Conservation (phyloP, 2,113 vertebrate genomes). For the Rhadina sibilatrix region DNA sequence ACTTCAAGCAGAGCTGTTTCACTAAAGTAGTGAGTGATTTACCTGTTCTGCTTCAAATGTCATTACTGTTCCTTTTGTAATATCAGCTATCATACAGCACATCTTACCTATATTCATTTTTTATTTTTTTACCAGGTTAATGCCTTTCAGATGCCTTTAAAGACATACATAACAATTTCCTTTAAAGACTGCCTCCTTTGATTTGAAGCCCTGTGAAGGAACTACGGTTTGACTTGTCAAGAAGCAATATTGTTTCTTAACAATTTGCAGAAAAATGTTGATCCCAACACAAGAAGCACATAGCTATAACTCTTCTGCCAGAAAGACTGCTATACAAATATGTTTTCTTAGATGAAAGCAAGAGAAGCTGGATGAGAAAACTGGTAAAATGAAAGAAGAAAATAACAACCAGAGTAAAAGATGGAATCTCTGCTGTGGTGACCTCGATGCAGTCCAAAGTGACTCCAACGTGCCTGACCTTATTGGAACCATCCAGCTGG, state of each 20-base stretch:
- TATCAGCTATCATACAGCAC: background rate
- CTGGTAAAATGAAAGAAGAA: background rate
- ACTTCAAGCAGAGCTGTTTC: background rate
- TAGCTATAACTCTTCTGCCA: background rate
- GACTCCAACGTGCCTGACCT: background rate
- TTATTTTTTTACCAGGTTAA: background rate
- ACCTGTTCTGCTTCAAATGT: background rate
- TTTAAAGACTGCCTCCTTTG: background rate
- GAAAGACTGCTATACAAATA: rapidly evolving
- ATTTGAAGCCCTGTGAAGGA: background rate
- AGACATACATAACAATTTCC: background rate
- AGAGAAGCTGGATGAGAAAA: background rate
- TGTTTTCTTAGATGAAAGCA: background rate
- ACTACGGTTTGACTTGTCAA: background rate
- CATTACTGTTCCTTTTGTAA: background rate
- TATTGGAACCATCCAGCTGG: background rate
- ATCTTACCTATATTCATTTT: background rate
- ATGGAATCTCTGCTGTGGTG: background rate
- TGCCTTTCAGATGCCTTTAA: background rate
- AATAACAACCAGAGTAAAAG: background rate
- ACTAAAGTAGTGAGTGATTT: background rate
- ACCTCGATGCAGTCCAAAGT: background rate
- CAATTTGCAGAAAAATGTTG: background rate
- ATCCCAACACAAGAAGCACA: background rate
- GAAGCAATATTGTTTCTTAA: background rate